Evolutionary conservation across 2,888 invertebrate genomes (phyloP), one percentile per base, ranked within the genome.

Genomic region (Cephus spinipes): DNA sequence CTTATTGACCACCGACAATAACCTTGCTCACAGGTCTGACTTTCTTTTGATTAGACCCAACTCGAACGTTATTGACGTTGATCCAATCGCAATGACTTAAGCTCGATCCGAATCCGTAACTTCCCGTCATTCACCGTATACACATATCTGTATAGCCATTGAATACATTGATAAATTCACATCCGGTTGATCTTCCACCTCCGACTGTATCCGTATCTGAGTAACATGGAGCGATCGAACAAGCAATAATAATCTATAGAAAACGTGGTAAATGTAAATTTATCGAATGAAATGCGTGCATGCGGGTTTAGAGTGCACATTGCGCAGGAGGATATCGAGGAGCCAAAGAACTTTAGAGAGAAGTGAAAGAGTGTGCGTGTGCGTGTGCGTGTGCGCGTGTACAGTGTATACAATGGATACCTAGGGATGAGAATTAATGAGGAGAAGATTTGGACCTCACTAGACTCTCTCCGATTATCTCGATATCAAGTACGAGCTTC

Each of bases 161-260:
- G 23, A 55, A 55, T 55, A 23, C 40, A 23, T 9, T 55, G 15
- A 55, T 23, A 55, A 55, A 55, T 23, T 55, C 23, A 23, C 9
- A 4, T 55, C 40, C 40, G 40, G 40, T 55, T 55, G 23, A 23
- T 23, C 23, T 55, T 55, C 40, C 40, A 55, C 23, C 23, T 6
- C 23, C 86, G 87, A 85, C 83, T 84, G 85, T 85, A 85, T 34
- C 9, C 85, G 40, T 23, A 82, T 84, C 83, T 83, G 80, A 86
- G 85, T 86, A 86, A 85, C 87, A 89, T 87, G 86, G 86, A 87
- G 87, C 86, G 89, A 89, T 89, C 88, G 90, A 89, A 87, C 88
- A 91, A 91, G 90, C 91, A 91, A 91, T 91, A 91, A 55, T 55
- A 55, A 90, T 90, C 90, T 90, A 90, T 87, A 87, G 88, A 91